Evolutionary conservation across 2,797 vertebrate genomes (phyloP).

Genomic region (Eulemur rubriventer): DNA sequence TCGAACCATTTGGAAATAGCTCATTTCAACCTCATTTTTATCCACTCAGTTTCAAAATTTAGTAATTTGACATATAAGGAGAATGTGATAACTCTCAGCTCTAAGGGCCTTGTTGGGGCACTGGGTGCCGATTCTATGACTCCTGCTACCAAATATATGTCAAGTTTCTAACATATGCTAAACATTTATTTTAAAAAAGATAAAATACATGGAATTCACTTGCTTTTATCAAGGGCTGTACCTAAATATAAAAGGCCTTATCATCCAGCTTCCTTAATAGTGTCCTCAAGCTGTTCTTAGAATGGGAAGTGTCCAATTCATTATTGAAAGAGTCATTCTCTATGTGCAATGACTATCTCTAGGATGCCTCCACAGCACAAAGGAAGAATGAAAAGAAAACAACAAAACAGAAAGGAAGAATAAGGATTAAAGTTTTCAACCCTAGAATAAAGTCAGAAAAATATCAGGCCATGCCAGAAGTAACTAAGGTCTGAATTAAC

Average conservation of each 20-base stretch:
- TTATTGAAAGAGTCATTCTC: background rate
- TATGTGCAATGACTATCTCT: background rate
- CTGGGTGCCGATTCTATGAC: background rate
- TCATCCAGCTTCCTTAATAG: background rate
- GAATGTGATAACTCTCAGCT: background rate
- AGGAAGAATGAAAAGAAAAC: background rate
- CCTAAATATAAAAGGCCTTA: background rate
- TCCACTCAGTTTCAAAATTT: background rate
- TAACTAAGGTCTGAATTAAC: background rate
- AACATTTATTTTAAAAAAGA: background rate
- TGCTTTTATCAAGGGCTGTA: background rate
- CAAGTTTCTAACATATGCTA: background rate
- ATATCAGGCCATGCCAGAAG: background rate
- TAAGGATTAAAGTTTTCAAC: background rate
- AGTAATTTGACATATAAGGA: background rate
- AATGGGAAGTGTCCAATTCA: background rate
- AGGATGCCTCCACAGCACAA: background rate
- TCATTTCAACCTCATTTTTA: background rate
- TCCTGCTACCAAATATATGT: background rate
- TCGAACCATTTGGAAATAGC: background rate
- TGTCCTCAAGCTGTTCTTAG: background rate
- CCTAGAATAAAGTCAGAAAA: background rate
- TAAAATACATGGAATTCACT: background rate
- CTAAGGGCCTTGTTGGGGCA: background rate
- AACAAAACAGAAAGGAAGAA: background rate